Evolutionary conservation across 2,113 vertebrate genomes (phyloP), one percentile per base, ranked within the genome.

Genomic region (Ceuthmochares aereus): DNA sequence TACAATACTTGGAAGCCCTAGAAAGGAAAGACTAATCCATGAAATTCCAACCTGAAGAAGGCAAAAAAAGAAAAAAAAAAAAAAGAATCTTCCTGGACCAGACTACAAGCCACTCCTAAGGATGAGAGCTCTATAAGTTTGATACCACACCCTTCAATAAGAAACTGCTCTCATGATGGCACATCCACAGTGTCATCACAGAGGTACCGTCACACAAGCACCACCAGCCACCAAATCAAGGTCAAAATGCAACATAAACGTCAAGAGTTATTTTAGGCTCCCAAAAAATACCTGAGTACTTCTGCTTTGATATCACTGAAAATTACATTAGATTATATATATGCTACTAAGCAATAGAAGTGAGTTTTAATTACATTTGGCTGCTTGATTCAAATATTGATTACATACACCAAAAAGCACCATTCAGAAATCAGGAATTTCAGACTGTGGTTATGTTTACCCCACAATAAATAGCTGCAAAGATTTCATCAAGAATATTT

Each of bases 261-360:
- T 3, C 5, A 76, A 73, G 3, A 77, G 9, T 9, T 73, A 10
- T 63, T 87, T 67, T 52, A 21, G 30, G 36, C 40, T 51, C 4
- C 7, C 2, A 0, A 0, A 49, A 84, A 83, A 49, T 9, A 73
- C 15, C 52, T 14, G 5, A 37, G 22, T 32, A 25, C 4, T 90
- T 84, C 40, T 77, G 42, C 13, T 66, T 7, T 58, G 10, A 45
- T 67, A 69, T 9, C 26, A 55, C 26, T 63, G 40, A 36, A 75
- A 87, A 56, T 18, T 56, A 86, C 2, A 1, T 59, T 26, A 86
- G 78, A 51, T 86, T 43, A 89, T 34, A 73, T 32, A 77, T 43
- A 56, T 51, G 20, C 22, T 88, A 64, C 59, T 49, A 82, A 82
- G 26, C 27, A 84, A 64, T 25, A 91, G 43, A 90, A 95, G 51